Evolutionary conservation across 1,140 invertebrate species (phyloP).

Genomic region (Scaptomyza montana): DNA sequence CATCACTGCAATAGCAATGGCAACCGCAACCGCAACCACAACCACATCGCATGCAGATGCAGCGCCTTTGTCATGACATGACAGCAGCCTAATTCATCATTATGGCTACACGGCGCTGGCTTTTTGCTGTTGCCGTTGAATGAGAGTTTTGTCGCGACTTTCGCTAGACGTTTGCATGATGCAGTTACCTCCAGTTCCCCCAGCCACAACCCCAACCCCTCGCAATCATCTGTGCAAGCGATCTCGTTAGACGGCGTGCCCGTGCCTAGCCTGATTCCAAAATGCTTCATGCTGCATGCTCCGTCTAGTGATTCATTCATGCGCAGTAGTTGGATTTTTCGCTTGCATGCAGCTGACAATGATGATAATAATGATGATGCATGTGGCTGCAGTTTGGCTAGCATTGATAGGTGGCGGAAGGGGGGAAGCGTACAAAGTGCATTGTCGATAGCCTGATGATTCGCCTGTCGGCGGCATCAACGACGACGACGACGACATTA

Average conservation of each 20-base stretch:
- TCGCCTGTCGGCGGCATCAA: constrained; percentile 64
- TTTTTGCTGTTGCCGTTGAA: constrained; percentile 41
- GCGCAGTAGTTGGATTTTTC: constrained; percentile 74
- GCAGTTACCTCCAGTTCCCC: constrained; percentile 11
- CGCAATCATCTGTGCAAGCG: constrained; percentile 31
- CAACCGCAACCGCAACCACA: not conserved
- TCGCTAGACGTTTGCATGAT: constrained; percentile 74
- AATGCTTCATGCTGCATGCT: constrained; percentile 20
- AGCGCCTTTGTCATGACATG: constrained; percentile 82
- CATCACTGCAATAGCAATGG: not conserved
- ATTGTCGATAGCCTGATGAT: constrained; percentile 70
- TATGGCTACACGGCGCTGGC: constrained; percentile 62
- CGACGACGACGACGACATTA: constrained; percentile 66
- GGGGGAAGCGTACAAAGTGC: constrained; percentile 39
- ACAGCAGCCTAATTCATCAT: constrained; percentile 83
- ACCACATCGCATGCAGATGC: constrained; percentile 67
- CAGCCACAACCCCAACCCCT: not conserved
- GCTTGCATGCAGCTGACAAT: constrained; percentile 67
- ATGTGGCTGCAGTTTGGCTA: constrained; percentile 46
- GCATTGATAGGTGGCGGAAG: constrained; percentile 3
- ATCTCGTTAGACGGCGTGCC: constrained; percentile 53
- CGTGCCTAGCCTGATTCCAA: constrained; percentile 27
- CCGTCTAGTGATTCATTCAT: constrained; percentile 69
- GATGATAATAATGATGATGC: constrained; percentile 73
- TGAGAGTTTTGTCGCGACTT: constrained; percentile 81